A percentile compares a stretch with the other conserved stretches of the same genome.
Conservation (phyloP, 2,888 invertebrate genomes). For the Parapristionchus giblindavisi region DNA sequence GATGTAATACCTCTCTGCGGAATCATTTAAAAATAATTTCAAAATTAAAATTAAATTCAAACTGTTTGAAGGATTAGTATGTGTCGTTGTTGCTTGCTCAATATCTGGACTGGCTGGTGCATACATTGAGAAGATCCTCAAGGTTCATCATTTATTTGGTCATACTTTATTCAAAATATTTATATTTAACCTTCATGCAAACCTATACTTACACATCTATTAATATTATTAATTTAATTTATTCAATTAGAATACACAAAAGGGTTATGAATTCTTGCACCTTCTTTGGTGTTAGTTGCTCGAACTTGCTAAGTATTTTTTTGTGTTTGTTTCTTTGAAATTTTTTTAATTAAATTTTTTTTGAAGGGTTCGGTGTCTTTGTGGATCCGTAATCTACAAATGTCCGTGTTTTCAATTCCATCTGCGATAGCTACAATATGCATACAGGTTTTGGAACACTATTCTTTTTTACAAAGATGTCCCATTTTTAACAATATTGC, state of each 20-base stretch:
- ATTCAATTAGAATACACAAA: no score
- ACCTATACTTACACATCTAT: no score
- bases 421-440: conserved; percentile 78
- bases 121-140: conserved; percentile 96
- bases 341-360: neutral
- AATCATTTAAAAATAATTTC: no score
- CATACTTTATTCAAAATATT: conserved; percentile 59
- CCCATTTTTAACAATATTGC: neutral
- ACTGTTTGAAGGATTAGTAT: conserved; percentile 76
- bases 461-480: neutral
- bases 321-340: neutral
- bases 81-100: conserved; percentile 86
- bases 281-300: no score
- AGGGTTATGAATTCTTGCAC: no score
- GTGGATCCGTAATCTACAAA: conserved; percentile 97
- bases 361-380: conserved; percentile 80
- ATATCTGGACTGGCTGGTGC: conserved; percentile 95
- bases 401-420: conserved; percentile 89
- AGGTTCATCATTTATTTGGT: no score
- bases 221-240: no score
- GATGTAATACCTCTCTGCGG: no score
- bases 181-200: no score
- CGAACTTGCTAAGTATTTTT: neutral
- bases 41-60: no score
- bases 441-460: conserved; percentile 41